These are phyloP conservation scores for Pycnonotus jocosus DNA, from an alignment of 2,113 vertebrate species.

Conservation along the genomic window DNA sequence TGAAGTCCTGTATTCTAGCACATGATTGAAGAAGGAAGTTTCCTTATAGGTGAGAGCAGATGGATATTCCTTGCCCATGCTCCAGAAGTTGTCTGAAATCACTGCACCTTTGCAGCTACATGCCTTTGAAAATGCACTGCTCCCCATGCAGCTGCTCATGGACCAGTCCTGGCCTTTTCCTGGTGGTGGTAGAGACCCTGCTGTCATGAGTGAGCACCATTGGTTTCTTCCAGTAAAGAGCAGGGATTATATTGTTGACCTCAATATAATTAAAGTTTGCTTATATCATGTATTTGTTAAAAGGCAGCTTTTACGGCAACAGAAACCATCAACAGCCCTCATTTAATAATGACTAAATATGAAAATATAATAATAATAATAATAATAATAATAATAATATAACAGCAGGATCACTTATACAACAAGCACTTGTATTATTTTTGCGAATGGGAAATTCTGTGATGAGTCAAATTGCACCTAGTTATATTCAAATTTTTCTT, in stretches of 20 bases:
- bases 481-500: background rate
- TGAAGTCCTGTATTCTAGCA: background rate
- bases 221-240: background rate
- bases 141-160: background rate
- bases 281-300: background rate
- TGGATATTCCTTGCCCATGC: rapidly evolving
- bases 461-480: background rate
- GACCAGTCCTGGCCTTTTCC: background rate
- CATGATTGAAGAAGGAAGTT: background rate
- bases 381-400: no score
- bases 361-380: background rate
- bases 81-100: background rate
- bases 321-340: background rate
- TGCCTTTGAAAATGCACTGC: background rate
- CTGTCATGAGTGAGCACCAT: background rate
- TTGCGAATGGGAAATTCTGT: background rate
- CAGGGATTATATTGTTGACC: background rate
- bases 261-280: background rate
- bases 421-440: background rate
- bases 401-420: background rate
- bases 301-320: background rate
- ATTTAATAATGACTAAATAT: background rate
- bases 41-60: background rate
- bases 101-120: background rate
- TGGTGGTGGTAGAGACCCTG: background rate